These are phyloP conservation scores for Mesocentrotus franciscanus DNA, from an alignment of 53 echinoderm and acorn worm genomes.

Conservation along the genomic window DNA sequence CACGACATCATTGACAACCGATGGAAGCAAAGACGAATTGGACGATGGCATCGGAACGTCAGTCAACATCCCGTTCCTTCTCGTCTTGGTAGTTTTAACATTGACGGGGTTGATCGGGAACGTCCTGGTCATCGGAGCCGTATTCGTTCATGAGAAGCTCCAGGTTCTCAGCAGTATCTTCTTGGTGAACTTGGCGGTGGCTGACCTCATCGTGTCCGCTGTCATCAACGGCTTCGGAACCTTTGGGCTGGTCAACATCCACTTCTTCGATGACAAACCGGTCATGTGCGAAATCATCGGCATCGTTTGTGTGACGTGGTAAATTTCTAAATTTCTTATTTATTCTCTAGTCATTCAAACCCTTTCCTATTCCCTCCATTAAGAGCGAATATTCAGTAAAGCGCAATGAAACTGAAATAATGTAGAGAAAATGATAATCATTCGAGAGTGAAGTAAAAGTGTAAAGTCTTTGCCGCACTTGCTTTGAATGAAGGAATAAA, in stretches of 20 bases:
- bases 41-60: slow-evolving; percentile 20
- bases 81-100: neutral
- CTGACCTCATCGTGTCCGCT: slow-evolving; percentile 73
- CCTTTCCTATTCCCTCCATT: too few relatives aligned
- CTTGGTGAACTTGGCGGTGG: slow-evolving; percentile 74
- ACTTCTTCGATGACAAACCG: slow-evolving; percentile 72
- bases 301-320: slow-evolving; percentile 74
- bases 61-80: slow-evolving; percentile 28
- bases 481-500: too few relatives aligned
- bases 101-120: slow-evolving; percentile 73
- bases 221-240: slow-evolving; percentile 78
- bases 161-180: slow-evolving; percentile 76
- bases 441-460: too few relatives aligned
- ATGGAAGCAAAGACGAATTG: neutral
- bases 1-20: too few relatives aligned
- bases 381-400: too few relatives aligned
- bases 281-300: slow-evolving; percentile 75
- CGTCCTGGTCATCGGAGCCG: slow-evolving; percentile 78
- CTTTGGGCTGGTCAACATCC: slow-evolving; percentile 68
- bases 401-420: too few relatives aligned
- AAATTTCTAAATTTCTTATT: neutral
- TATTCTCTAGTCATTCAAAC: too few relatives aligned
- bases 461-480: too few relatives aligned
- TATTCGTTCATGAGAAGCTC: slow-evolving; percentile 70
- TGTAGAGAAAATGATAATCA: too few relatives aligned